Evolutionary conservation across 2,888 invertebrate species (phyloP).

Genomic region (Platycnemis pennipes): DNA sequence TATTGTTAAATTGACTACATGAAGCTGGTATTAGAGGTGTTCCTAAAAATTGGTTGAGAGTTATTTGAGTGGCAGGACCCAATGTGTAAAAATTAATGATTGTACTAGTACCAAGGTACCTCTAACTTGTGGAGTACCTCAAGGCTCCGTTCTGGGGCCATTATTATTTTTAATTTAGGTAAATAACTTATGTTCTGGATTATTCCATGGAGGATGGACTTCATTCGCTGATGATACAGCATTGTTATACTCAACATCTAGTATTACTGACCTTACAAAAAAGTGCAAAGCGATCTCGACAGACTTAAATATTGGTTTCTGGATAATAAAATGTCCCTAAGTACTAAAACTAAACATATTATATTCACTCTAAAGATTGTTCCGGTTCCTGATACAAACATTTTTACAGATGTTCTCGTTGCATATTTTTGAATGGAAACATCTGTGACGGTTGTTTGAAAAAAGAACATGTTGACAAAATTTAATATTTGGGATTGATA

Average conservation of each 20-base stretch:
- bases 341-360: not conserved
- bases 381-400: too few relatives aligned
- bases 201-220: not conserved
- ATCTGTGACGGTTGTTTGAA: too few relatives aligned
- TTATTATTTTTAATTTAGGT: not conserved
- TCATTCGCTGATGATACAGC: not conserved
- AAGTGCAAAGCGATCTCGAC: not conserved
- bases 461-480: too few relatives aligned
- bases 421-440: too few relatives aligned
- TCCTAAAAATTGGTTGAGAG: not conserved
- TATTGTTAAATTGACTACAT: not conserved
- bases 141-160: not conserved
- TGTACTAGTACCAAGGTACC: too few relatives aligned
- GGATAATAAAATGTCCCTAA: not conserved
- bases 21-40: not conserved
- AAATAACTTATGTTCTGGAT: not conserved
- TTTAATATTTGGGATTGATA: too few relatives aligned
- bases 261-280: not conserved
- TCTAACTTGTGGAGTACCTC: too few relatives aligned
- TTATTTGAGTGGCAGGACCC: too few relatives aligned
- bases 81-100: too few relatives aligned
- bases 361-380: not conserved
- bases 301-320: not conserved
- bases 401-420: too few relatives aligned
- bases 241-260: not conserved